phyloP scores from a whole-genome alignment of 1,140 invertebrate species.

The Anoplophora glabripennis region DNA sequence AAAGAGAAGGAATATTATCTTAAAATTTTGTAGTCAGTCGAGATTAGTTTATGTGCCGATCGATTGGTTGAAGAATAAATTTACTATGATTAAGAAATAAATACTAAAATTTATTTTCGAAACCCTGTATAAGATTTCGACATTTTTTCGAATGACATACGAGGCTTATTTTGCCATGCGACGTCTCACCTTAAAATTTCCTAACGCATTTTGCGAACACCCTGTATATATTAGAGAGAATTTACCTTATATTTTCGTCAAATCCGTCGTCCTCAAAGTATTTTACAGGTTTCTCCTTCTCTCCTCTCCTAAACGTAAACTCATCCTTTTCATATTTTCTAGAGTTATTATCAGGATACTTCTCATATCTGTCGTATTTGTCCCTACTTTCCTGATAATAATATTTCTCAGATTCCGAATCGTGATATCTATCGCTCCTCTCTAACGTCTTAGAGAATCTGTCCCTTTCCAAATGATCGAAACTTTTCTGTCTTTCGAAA shows the following conservation, averaged over 20 bases:
- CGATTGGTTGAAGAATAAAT: no score
- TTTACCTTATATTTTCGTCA: conserved; percentile 38
- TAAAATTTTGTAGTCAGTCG: no score
- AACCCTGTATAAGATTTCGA: no score
- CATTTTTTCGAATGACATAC: no score
- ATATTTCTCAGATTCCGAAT: conserved; percentile 12
- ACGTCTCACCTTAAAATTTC: no score
- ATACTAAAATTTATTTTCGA: no score
- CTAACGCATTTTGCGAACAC: no score
- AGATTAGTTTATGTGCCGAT: no score
- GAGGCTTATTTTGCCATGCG: no score
- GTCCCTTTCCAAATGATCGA: conserved; percentile 26
- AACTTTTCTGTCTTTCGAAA: conserved; percentile 17
- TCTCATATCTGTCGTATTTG: conserved; percentile 12
- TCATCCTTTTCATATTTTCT: conserved; percentile 11
- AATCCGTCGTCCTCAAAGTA: conserved; percentile 43
- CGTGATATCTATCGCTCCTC: conserved; percentile 14
- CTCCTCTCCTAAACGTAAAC: conserved; percentile 1
- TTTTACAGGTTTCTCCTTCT: conserved; percentile 28
- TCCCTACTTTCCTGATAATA: conserved; percentile 21
- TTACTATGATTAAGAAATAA: no score
- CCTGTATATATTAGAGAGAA: no score
- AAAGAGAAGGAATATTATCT: no score
- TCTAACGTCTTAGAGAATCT: conserved; percentile 18
- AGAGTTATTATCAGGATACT: conserved; percentile 10